Conservation (phyloP, 2,888 invertebrate genomes). For the Polylopha cassiicola region DNA sequence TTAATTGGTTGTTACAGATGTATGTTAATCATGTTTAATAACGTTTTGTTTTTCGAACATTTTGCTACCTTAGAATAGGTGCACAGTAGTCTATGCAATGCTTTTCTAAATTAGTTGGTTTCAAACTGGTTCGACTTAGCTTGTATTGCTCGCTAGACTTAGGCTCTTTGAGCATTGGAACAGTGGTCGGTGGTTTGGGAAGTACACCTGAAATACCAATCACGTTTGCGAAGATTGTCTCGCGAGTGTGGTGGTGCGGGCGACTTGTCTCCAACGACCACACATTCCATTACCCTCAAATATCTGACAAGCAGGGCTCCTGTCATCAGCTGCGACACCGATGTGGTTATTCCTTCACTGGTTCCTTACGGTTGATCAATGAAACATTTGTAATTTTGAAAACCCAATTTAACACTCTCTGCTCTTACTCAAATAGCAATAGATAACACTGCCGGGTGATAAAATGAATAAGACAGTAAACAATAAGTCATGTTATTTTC, state of each 20-base stretch:
- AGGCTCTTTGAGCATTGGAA: conserved; percentile 64
- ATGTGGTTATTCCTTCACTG: conserved; percentile 13
- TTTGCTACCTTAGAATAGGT: conserved; percentile 42
- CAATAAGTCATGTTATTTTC: conserved; percentile 10
- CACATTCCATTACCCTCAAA: conserved; percentile 46
- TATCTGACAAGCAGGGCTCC: conserved; percentile 72
- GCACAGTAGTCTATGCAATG: conserved; percentile 63
- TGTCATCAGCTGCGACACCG: conserved; percentile 66
- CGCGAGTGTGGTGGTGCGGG: conserved; percentile 6
- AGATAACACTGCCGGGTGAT: conserved; percentile 19
- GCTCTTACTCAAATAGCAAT: conserved; percentile 1
- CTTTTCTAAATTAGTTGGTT: conserved; percentile 52
- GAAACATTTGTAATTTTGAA: background rate
- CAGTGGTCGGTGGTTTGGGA: conserved; percentile 47
- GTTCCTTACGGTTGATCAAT: conserved; percentile 24
- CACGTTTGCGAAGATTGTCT: conserved; percentile 26
- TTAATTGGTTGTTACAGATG: too few relatives aligned
- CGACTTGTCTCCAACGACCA: conserved; percentile 44
- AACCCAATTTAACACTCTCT: background rate
- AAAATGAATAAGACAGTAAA: conserved; percentile 7
- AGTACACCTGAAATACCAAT: conserved; percentile 29
- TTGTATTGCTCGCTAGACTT: conserved; percentile 55
- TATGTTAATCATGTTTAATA: background rate
- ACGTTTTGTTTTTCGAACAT: conserved; percentile 23
- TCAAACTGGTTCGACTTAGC: conserved; percentile 45